A percentile compares a stretch with the other conserved stretches of the same genome.
Evolutionary conservation across 1,140 invertebrate species (phyloP).

Genomic region (Catajapyx aquilonaris): DNA sequence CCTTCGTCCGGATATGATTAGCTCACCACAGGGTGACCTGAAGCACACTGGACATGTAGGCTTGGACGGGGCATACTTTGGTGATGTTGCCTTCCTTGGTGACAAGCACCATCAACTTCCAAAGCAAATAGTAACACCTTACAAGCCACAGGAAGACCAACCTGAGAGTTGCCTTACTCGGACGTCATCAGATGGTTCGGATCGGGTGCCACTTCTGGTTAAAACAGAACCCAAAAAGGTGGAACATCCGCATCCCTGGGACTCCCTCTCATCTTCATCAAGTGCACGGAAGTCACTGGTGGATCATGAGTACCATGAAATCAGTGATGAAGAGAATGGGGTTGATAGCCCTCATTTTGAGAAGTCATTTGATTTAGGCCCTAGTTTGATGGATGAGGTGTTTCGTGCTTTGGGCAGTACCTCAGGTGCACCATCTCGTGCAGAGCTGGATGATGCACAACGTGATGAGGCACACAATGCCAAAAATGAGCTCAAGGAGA

Average conservation of each 20-base stretch:
- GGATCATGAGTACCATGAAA: conserved; percentile 77
- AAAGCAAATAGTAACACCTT: conserved; percentile 65
- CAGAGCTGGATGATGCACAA: conserved; percentile 21
- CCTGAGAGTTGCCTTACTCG: conserved; percentile 19
- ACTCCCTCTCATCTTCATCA: conserved; percentile 6
- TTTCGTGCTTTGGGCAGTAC: conserved; percentile 44
- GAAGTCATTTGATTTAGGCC: conserved; percentile 70
- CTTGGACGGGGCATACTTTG: conserved; percentile 88
- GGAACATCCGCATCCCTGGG: no score
- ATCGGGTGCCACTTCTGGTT: conserved; percentile 19
- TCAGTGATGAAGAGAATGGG: conserved; percentile 54
- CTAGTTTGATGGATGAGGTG: conserved; percentile 83
- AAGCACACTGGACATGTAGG: conserved; percentile 95
- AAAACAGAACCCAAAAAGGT: no score
- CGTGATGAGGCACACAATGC: conserved; percentile 42
- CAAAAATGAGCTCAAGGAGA: conserved; percentile 50
- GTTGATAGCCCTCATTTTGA: conserved; percentile 12
- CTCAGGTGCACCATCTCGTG: conserved; percentile 4
- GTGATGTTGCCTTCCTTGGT: conserved; percentile 71
- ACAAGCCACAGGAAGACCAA: conserved; percentile 60
- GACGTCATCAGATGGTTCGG: conserved; percentile 17
- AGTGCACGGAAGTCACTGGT: conserved; percentile 10
- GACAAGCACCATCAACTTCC: conserved; percentile 55
- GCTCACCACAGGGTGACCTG: conserved; percentile 84
- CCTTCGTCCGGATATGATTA: conserved; percentile 82